These are phyloP conservation scores for Lacanobia wlatinum DNA, from an alignment of 2,888 invertebrate species.

Conservation along the genomic window DNA sequence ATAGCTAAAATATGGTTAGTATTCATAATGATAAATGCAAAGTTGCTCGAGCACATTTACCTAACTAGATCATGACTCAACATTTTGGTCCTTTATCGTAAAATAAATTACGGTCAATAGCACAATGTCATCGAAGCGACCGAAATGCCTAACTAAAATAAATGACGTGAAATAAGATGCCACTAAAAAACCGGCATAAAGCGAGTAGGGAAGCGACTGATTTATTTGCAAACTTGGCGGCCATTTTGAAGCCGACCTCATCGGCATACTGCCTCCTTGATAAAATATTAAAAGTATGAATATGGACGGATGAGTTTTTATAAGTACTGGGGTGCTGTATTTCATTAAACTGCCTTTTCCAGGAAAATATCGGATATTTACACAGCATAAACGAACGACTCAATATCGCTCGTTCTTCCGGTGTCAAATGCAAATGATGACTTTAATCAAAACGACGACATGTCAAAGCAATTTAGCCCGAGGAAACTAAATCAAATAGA, in stretches of 20 bases:
- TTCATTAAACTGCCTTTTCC: slow-evolving; percentile 27
- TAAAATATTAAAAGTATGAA: slow-evolving; percentile 75
- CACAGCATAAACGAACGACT: slow-evolving; percentile 2
- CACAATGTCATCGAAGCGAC: slow-evolving; percentile 68
- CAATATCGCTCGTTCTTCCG: slow-evolving; percentile 8
- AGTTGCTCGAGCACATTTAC: not conserved
- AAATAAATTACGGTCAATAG: slow-evolving; percentile 29
- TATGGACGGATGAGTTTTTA: slow-evolving; percentile 55
- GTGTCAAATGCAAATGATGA: slow-evolving; percentile 23
- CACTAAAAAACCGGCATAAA: slow-evolving; percentile 72
- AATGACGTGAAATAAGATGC: slow-evolving; percentile 76
- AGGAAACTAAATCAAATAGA: slow-evolving; percentile 24
- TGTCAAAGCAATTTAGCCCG: slow-evolving; percentile 12
- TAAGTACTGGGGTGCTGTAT: slow-evolving; percentile 48
- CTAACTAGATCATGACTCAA: slow-evolving; percentile 2
- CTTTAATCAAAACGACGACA: slow-evolving; percentile 28
- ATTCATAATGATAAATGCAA: not conserved
- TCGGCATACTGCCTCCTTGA: slow-evolving; percentile 65
- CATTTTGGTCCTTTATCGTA: slow-evolving; percentile 6
- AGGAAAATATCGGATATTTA: slow-evolving; percentile 40
- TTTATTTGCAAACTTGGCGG: slow-evolving; percentile 73
- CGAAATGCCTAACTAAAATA: slow-evolving; percentile 74
- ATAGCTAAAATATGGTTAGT: not conserved
- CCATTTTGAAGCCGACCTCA: slow-evolving; percentile 72
- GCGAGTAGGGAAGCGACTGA: slow-evolving; percentile 74